Evolutionary conservation across 2,888 invertebrate genomes (phyloP), one percentile per base, ranked within the genome.

Genomic region (Mythimna vitellina): DNA sequence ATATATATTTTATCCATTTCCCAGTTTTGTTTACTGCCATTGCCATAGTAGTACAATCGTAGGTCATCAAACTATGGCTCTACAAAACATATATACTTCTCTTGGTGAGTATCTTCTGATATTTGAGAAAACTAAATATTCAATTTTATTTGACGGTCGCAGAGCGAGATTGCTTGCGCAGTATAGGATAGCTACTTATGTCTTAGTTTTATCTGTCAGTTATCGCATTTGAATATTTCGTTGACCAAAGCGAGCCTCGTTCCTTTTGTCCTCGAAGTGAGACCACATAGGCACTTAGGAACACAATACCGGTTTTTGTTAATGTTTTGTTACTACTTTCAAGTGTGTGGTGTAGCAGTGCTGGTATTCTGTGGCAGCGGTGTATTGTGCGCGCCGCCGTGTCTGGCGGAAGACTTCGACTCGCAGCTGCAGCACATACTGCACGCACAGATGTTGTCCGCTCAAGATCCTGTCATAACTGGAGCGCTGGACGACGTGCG

Each of bases 311-410:
- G 14, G 10, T 20, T n/a, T 32, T 35, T 12, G 29, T 20, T 29
- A 20, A 58, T 35, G 35, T 12, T 57, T 8, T 38, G 22, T 38
- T 8, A 53, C 8, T 5, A 1, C n/a, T 49, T 49, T 12, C n/a
- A 42, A 70, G 54, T 61, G 35, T 3, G 20, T 25, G 61, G 20
- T 20, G 71, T 61, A 9, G 54, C 35, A 25, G 54, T 71, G n/a
- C 1, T 71, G 61, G 10, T 62, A 8, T 5, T 12, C 14, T 32
- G 29, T 6, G 8, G 53, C 22, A 3, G 51, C 54, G 1, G 6
- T 25, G 66, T 25, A 46, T 49, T 69, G 46, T 61, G 71, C 58
- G 77, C 29, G 20, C 46, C 25, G 14, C 7, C 14, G n/a, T 51
- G 8, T n/a, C 49, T 51, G 8, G 49, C 20, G 49, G 49, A 9